Conservation (phyloP, 2,797 vertebrate species). For the Cyprinodon diabolis region DNA sequence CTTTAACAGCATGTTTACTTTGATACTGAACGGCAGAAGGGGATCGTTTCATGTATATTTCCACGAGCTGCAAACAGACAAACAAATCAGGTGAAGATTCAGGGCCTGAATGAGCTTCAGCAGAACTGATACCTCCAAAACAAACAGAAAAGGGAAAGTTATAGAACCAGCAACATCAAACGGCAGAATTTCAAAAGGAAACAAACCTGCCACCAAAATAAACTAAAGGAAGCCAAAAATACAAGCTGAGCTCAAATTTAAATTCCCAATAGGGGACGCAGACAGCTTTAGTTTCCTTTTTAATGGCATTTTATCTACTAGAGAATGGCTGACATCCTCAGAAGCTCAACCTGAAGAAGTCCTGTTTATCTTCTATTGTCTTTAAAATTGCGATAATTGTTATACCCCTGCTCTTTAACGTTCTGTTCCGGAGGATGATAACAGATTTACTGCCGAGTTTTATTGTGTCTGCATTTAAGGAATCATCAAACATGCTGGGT, state of each 20-base stretch:
- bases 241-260: not conserved
- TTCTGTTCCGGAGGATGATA: not conserved
- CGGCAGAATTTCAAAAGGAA: not conserved
- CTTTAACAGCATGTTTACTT: not conserved
- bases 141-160: not conserved
- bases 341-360: not conserved
- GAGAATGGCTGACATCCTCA: not conserved
- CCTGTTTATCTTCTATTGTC: not conserved
- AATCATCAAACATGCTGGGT: not conserved
- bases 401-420: not conserved
- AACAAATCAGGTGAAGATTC: conserved; percentile 5
- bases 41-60: not conserved
- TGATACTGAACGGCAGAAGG: not conserved
- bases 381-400: not conserved
- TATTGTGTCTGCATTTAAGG: not conserved
- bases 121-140: not conserved
- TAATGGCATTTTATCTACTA: not conserved
- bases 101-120: not conserved
- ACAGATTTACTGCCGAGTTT: not conserved
- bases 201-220: not conserved
- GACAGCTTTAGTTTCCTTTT: not conserved
- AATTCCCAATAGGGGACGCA: not conserved
- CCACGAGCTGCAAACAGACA: not conserved
- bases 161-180: not conserved
- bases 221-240: not conserved